Evolutionary conservation across 2,113 vertebrate species (phyloP).

Genomic region (Glaucidium brasilianum): DNA sequence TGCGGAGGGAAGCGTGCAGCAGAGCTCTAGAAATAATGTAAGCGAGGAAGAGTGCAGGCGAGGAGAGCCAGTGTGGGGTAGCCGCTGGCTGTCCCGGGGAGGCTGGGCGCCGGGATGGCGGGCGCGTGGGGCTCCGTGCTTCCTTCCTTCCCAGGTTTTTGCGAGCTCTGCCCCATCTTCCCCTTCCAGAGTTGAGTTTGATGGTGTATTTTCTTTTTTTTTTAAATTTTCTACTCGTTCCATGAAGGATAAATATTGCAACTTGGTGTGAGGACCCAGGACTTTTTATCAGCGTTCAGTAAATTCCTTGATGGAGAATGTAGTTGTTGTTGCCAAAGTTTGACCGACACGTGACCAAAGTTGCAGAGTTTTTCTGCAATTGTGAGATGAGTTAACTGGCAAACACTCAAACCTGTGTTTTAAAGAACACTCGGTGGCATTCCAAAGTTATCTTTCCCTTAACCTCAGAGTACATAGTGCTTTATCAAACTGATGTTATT

Average conservation of each 20-base stretch:
- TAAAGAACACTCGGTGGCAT: not conserved
- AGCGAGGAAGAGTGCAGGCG: not conserved
- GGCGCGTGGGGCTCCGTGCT: fast-evolving
- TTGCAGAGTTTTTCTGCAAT: not conserved
- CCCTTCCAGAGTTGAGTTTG: not conserved
- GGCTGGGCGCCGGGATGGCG: not conserved
- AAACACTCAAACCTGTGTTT: not conserved
- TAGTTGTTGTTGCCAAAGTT: not conserved
- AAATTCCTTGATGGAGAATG: not conserved
- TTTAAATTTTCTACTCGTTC: not conserved
- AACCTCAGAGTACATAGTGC: not conserved
- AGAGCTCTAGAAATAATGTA: not conserved
- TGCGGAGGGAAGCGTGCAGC: not conserved
- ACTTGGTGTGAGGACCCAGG: not conserved
- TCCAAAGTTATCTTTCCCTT: not conserved
- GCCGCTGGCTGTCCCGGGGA: not conserved
- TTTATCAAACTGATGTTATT: not conserved
- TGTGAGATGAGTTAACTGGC: not conserved
- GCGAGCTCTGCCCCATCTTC: not conserved
- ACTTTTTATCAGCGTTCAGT: not conserved
- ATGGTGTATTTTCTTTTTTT: not conserved
- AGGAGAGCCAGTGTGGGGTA: not conserved
- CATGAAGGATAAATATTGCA: fast-evolving
- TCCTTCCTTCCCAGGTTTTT: not conserved
- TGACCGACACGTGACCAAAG: not conserved